These are phyloP conservation scores for Harpegnathos saltator DNA, from an alignment of 1,140 invertebrate genomes.

Conservation along the genomic window DNA sequence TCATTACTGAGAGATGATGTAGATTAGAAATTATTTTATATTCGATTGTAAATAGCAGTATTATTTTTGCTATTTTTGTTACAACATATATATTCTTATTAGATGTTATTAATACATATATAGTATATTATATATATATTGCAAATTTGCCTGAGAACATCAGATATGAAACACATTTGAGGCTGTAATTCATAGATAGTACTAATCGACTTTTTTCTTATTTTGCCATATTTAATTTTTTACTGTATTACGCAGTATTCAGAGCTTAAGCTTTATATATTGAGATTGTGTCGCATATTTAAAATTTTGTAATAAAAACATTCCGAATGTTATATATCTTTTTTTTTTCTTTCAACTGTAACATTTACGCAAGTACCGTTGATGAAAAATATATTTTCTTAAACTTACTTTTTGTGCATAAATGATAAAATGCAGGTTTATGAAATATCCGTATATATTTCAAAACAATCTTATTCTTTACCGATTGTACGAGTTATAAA, in stretches of 20 bases:
- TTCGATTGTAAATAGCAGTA: not conserved
- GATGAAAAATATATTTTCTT: too few relatives aligned
- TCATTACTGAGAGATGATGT: not conserved
- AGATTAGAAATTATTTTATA: not conserved
- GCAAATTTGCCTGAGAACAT: not conserved
- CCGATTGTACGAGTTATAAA: constrained; percentile 73
- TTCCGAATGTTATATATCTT: not conserved
- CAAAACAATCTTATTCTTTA: constrained; percentile 49
- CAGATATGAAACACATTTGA: constrained; percentile 1
- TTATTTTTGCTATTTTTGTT: constrained; percentile 32
- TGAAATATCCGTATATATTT: constrained; percentile 2
- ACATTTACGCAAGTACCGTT: not conserved
- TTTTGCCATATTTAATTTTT: constrained; percentile 16
- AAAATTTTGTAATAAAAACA: constrained; percentile 30
- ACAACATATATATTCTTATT: not conserved
- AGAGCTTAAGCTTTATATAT: constrained; percentile 17
- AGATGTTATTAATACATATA: not conserved
- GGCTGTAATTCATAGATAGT: not conserved
- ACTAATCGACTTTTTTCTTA: not conserved
- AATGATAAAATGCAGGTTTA: not conserved
- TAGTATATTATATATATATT: not conserved
- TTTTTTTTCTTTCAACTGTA: not conserved
- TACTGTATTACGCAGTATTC: constrained; percentile 19
- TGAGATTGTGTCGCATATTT: constrained; percentile 33
- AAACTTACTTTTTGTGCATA: too few relatives aligned